Percentiles rank a stretch among this genome's conserved stretches.
phyloP scores from a whole-genome alignment of 2,888 invertebrate genomes.

The Galerucella pusilla region DNA sequence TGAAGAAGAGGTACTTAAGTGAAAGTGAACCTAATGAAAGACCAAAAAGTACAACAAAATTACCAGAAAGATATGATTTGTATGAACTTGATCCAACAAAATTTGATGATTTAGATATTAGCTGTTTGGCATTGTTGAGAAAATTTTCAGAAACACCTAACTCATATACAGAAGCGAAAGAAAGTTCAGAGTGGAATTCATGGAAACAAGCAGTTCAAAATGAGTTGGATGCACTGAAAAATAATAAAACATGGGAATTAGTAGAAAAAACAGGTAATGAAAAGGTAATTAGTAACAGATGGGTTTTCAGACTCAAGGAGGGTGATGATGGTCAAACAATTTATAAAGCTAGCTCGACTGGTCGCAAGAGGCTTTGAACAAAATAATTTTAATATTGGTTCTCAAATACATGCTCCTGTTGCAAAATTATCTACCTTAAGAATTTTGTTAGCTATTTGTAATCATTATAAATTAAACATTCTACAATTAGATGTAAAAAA shows the following conservation, averaged over 20 bases:
- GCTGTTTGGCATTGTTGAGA: constrained; percentile 41
- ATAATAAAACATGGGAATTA: constrained; percentile 36
- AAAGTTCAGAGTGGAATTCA: constrained; percentile 27
- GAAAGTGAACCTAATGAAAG: constrained; percentile 20
- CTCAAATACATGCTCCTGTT: too few species aligned
- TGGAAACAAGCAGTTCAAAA: constrained; percentile 39
- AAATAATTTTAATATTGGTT: too few species aligned
- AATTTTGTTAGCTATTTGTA: too few species aligned
- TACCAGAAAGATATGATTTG: constrained; percentile 16
- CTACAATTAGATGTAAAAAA: too few species aligned
- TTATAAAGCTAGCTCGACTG: too few species aligned
- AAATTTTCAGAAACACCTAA: constrained; percentile 32
- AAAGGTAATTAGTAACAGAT: too few species aligned
- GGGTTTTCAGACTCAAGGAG: too few species aligned
- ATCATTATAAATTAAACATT: too few species aligned
- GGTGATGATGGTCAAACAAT: too few species aligned
- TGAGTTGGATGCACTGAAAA: constrained; percentile 33
- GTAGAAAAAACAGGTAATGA: too few species aligned
- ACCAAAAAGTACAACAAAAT: constrained; percentile 33
- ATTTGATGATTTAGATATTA: constrained; percentile 36
- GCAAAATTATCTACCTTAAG: too few species aligned
- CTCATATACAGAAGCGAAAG: constrained; percentile 32
- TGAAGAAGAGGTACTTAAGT: constrained; percentile 12
- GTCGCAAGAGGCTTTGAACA: too few species aligned
- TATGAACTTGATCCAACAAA: constrained; percentile 23